phyloP scores from a whole-genome alignment of 2,888 invertebrate genomes.

The Marronus borbonicus region DNA sequence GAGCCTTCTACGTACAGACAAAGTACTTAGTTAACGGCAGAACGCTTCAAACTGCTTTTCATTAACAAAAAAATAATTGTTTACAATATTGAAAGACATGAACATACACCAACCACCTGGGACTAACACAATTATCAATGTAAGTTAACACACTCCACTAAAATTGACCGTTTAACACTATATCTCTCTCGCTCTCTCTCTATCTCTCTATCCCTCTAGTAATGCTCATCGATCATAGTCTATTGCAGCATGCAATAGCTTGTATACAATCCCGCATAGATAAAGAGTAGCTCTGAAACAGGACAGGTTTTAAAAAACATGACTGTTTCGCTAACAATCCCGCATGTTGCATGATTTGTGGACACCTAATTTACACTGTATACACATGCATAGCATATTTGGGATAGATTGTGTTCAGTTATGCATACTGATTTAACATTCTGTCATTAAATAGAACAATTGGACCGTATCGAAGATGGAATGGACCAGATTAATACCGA shows the following conservation, averaged over 20 bases:
- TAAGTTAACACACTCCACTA: constrained; percentile 68
- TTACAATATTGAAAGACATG: constrained; percentile 64
- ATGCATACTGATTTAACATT: constrained; percentile 19
- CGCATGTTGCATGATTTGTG: constrained; percentile 52
- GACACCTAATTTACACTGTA: constrained; percentile 52
- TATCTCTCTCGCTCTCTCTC: constrained; percentile 50
- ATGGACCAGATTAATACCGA: constrained; percentile 99
- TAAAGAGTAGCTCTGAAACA: constrained; percentile 35
- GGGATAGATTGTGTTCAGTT: constrained; percentile 21
- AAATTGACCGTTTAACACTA: constrained; percentile 54
- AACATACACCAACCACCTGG: constrained; percentile 62
- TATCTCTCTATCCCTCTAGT: constrained; percentile 49
- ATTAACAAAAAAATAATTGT: constrained; percentile 53
- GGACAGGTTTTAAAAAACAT: constrained; percentile 40
- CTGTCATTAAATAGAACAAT: constrained; percentile 84
- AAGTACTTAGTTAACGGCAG: not conserved
- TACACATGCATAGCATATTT: constrained; percentile 53
- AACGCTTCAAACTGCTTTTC: constrained; percentile 27
- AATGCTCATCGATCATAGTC: constrained; percentile 50
- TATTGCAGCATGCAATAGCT: constrained; percentile 52
- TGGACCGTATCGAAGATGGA: constrained; percentile 99
- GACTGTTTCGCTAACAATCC: constrained; percentile 37
- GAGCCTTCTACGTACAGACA: not conserved
- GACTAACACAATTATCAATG: constrained; percentile 67
- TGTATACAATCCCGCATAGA: constrained; percentile 46